A percentile compares a stretch with the other conserved stretches of the same genome.
Conservation (phyloP, 2,888 invertebrate genomes). For the Pseudoips prasinana region DNA sequence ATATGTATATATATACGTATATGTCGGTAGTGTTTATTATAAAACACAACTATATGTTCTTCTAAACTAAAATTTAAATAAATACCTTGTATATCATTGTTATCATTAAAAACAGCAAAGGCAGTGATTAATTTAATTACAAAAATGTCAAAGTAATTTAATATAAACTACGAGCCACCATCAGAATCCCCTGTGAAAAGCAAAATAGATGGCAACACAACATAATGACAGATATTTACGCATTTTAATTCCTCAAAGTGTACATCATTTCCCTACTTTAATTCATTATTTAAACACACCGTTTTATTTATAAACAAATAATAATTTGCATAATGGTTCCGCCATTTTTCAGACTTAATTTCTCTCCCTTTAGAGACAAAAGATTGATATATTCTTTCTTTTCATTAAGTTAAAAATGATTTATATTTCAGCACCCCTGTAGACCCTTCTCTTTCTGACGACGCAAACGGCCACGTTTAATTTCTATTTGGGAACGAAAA, state of each 20-base stretch:
- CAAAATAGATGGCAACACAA: not conserved
- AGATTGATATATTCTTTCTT: constrained; percentile 74
- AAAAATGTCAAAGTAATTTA: no score
- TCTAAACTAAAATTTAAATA: no score
- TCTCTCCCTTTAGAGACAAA: constrained; percentile 63
- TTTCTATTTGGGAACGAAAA: constrained; percentile 20
- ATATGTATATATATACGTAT: no score
- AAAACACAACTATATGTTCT: no score
- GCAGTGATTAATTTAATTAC: no score
- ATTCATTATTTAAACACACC: constrained; percentile 43
- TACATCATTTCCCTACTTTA: constrained; percentile 31
- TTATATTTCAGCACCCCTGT: constrained; percentile 51
- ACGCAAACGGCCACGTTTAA: constrained; percentile 19
- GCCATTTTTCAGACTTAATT: constrained; percentile 73
- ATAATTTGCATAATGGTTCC: constrained; percentile 68
- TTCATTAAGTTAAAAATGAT: constrained; percentile 71
- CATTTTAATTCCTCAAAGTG: constrained; percentile 38
- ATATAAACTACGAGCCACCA: no score
- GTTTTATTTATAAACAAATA: constrained; percentile 67
- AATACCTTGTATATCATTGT: no score
- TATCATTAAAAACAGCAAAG: no score
- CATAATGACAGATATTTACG: constrained; percentile 18
- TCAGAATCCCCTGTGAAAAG: no score
- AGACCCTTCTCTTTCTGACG: constrained; percentile 14
- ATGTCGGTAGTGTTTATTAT: no score